Evolutionary conservation across 2,888 invertebrate species (phyloP), one percentile per base, ranked within the genome.

Genomic region (Schizotus pectinicornis): DNA sequence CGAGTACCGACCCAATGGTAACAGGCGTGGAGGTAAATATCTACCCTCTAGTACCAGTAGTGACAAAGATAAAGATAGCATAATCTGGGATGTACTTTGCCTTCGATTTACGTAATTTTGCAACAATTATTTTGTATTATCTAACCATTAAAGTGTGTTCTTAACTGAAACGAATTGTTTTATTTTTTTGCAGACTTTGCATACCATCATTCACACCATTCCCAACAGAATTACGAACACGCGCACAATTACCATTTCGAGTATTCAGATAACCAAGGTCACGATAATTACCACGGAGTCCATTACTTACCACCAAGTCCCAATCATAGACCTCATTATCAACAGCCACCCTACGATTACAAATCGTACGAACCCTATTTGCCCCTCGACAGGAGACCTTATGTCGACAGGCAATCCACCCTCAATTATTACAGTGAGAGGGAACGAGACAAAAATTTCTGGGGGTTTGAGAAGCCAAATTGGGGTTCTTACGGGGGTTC

Each of bases 401-500:
- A 63, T 42, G 57, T 45, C 30, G 52, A 56, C 38, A 43, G 53
- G 30, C 34, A 59, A 22, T 61, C 50, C 53, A 42, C 62, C n/a
- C n/a, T n/a, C 13, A 65, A 67, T 49, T 68, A 69, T 36, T 63
- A 63, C 49, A 37, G 46, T 1, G 67, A 71, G 9, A 56, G 70
- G 38, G 67, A 77, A 52, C 70, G 64, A 49, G 68, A 72, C 58
- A 63, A 64, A 45, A 53, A 69, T 39, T 74, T 76, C 56, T 77
- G 77, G 70, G 77, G 72, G 7, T 58, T 68, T 39, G 62, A 69
- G 43, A 65, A 71, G 5, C 81, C 82, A 39, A 79, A 79, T 22
- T 87, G 86, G 85, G 85, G 85, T 0, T 81, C 82, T 56, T 87
- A 88, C 65, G 86, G 87, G 0, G 85, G 86, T 0, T 79, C 79